Percentiles rank a stretch among this genome's conserved stretches.
Conservation (phyloP, 30 jellyfish, hydroid and myxozoan species). For the Sanderia malayensis region DNA sequence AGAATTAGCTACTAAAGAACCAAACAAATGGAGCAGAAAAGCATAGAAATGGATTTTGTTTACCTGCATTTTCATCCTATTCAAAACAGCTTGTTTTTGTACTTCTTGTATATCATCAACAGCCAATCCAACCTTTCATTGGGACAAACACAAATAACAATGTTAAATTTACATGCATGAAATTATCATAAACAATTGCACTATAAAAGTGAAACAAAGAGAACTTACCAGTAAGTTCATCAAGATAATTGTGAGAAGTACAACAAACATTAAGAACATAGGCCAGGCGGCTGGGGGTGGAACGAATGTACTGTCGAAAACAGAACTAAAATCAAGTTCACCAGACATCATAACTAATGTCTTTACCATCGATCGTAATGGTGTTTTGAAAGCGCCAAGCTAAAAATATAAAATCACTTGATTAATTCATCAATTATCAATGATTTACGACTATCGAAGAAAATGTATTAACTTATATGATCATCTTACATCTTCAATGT, state of each 20-base stretch:
- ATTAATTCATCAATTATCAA: no score
- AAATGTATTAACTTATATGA: no score
- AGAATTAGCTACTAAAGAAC: not conserved
- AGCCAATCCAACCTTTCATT: conserved; percentile 94
- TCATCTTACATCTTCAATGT: conserved; percentile 36
- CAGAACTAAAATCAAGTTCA: conserved; percentile 69
- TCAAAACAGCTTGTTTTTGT: conserved; percentile 79
- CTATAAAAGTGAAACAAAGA: no score
- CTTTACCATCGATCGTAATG: conserved; percentile 67
- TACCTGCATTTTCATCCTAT: conserved; percentile 92
- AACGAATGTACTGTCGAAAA: conserved; percentile 39
- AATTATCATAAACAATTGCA: no score
- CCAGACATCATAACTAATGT: conserved; percentile 95
- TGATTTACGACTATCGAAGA: no score
- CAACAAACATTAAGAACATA: conserved; percentile 56
- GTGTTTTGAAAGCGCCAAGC: conserved; percentile 77
- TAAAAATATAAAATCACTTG: conserved; percentile 25
- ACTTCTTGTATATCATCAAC: conserved; percentile 93
- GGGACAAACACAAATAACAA: no score
- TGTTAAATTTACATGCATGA: no score
- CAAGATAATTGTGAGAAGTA: conserved; percentile 67
- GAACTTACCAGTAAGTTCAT: conserved; percentile 83
- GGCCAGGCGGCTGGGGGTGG: conserved; percentile 81
- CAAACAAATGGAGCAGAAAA: not conserved
- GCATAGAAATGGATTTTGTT: not conserved